These are phyloP conservation scores for Poeciliopsis presidionis DNA, from an alignment of 2,797 vertebrate genomes.

Conservation along the genomic window DNA sequence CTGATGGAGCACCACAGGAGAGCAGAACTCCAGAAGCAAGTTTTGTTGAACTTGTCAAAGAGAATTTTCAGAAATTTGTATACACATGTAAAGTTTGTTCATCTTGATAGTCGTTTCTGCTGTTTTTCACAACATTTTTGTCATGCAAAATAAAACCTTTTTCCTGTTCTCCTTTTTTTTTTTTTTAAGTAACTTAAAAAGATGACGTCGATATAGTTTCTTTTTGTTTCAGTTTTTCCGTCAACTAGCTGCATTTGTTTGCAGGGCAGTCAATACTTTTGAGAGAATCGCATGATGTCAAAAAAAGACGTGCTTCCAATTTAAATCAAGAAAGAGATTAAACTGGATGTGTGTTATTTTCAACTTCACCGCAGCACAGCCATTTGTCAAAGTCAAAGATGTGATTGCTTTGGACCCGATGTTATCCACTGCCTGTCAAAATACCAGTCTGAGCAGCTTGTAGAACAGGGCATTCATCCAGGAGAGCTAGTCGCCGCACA, in stretches of 20 bases:
- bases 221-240: slow-evolving; percentile 75
- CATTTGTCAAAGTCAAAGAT: slow-evolving; percentile 99
- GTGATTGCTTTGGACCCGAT: slow-evolving; percentile 99
- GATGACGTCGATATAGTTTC: not conserved
- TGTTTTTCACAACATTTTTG: not conserved
- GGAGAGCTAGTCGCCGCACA: slow-evolving; percentile 74
- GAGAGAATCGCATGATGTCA: slow-evolving; percentile 94
- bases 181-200: not conserved
- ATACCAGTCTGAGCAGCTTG: slow-evolving; percentile 88
- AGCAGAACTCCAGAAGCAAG: slow-evolving; percentile 48
- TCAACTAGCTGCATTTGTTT: slow-evolving; percentile 71
- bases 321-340: slow-evolving; percentile 99
- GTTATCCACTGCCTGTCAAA: slow-evolving; percentile 98
- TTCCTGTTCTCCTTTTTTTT: not conserved
- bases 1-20: slow-evolving; percentile 47
- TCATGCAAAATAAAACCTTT: not conserved
- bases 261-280: slow-evolving; percentile 84
- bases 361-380: slow-evolving; percentile 93
- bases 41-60: slow-evolving; percentile 38
- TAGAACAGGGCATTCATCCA: slow-evolving; percentile 87
- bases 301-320: slow-evolving; percentile 93
- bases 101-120: not conserved
- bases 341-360: slow-evolving; percentile 99
- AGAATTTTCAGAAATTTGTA: slow-evolving; percentile 38
- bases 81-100: slow-evolving; percentile 18